Conservation (phyloP, 2,888 invertebrate genomes). For the Phania funesta region DNA sequence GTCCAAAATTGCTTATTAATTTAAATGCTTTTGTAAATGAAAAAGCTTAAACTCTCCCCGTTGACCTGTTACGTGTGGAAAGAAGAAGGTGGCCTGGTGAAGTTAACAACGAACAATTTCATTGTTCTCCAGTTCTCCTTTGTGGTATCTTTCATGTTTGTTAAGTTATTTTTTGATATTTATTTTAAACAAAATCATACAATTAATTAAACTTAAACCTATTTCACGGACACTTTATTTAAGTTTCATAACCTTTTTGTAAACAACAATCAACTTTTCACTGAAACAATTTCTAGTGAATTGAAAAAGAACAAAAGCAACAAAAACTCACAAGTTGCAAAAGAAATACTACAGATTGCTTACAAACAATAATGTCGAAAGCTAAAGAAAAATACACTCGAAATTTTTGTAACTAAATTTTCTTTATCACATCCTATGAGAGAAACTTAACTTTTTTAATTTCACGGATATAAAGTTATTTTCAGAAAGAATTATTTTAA, state of each 20-base stretch:
- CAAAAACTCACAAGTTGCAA: background rate
- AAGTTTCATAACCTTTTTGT: constrained; percentile 56
- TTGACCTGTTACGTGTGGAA: constrained; percentile 41
- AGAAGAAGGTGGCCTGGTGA: background rate
- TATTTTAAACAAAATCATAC: constrained; percentile 33
- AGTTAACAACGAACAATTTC: background rate
- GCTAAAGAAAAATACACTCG: constrained; percentile 16
- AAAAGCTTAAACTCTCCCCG: constrained; percentile 6
- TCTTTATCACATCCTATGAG: no score
- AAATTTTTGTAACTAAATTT: background rate
- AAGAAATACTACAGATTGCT: constrained; percentile 13
- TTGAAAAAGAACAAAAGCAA: constrained; percentile 7
- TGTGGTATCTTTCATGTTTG: constrained; percentile 12
- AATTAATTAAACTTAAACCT: constrained; percentile 69
- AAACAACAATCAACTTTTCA: constrained; percentile 55
- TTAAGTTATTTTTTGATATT: background rate
- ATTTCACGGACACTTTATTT: constrained; percentile 64
- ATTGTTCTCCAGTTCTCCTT: constrained; percentile 18
- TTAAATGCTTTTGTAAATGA: constrained; percentile 8
- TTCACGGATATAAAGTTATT: no score
- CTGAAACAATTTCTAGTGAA: constrained; percentile 37
- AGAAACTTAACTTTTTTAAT: no score
- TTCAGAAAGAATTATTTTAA: no score
- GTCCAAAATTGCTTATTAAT: constrained; percentile 38
- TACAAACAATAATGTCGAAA: background rate